Conservation (phyloP, 2,888 invertebrate species). For the Escarpia spicata region DNA sequence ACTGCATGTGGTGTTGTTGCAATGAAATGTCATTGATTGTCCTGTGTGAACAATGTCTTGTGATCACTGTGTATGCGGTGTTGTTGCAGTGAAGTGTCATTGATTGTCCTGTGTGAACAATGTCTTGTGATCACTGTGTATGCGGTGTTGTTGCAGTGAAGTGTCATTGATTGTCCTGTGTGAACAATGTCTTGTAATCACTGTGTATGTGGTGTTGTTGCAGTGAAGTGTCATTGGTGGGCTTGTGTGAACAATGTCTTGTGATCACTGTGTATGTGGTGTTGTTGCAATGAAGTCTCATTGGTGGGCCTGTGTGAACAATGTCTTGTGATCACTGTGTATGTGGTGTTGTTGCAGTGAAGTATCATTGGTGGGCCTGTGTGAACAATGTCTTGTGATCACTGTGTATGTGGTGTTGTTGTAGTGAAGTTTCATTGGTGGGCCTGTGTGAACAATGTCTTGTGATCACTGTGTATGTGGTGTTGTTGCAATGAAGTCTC, state of each 20-base stretch:
- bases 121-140: conserved; percentile 25
- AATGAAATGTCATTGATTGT: conserved; percentile 26
- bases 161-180: too few species aligned
- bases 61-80: conserved; percentile 51
- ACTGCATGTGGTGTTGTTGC: conserved; percentile 50
- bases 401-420: conserved; percentile 50
- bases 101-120: background rate
- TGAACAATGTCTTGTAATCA: too few species aligned
- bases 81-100: conserved; percentile 31
- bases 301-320: too few species aligned
- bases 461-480: conserved; percentile 37
- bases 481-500: conserved; percentile 48
- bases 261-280: conserved; percentile 51
- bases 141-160: too few species aligned
- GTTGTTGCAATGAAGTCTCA: conserved; percentile 30
- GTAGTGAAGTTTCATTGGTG: conserved; percentile 28
- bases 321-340: too few species aligned
- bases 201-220: conserved; percentile 50
- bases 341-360: too few species aligned
- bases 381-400: too few species aligned
- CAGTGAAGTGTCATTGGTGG: conserved; percentile 28
- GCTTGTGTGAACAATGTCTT: background rate
- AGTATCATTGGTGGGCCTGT: too few species aligned
- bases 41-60: background rate
- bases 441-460: background rate